Conservation (phyloP, 2,888 invertebrate genomes). For the Lysandra bellargus region DNA sequence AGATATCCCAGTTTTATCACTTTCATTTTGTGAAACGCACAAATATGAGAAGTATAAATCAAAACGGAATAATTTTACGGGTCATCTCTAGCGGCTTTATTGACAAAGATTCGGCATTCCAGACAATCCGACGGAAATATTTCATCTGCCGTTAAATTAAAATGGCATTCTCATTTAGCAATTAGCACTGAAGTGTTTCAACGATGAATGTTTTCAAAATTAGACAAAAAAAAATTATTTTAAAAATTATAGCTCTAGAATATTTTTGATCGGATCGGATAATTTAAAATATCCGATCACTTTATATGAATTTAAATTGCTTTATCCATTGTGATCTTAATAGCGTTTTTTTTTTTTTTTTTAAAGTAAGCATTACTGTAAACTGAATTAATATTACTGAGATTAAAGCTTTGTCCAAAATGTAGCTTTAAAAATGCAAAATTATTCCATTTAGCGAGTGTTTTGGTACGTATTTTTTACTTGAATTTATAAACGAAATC, state of each 20-base stretch:
- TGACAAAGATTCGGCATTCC: conserved; percentile 27
- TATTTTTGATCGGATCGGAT: neutral
- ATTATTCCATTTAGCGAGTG: conserved; percentile 8
- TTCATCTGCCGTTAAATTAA: neutral
- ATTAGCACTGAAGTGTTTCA: neutral
- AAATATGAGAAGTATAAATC: conserved; percentile 37
- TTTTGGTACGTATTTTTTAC: neutral
- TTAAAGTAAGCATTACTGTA: neutral
- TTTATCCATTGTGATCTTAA: neutral
- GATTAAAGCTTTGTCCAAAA: neutral
- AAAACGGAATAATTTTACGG: conserved; percentile 31
- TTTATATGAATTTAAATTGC: neutral
- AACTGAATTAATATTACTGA: neutral
- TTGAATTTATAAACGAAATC: neutral
- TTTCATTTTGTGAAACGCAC: conserved; percentile 40
- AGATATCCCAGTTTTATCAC: conserved; percentile 40
- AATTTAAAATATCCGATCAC: neutral
- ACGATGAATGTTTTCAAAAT: neutral
- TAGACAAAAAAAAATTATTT: neutral
- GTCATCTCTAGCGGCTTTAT: conserved; percentile 17
- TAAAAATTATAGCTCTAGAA: neutral
- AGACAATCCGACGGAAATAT: neutral
- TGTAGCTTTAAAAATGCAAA: neutral
- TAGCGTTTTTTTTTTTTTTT: neutral
- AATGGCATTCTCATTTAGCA: conserved; percentile 4